Evolutionary conservation across 2,797 vertebrate genomes (phyloP).

Genomic region (Parauchenoglanis ngamensis): DNA sequence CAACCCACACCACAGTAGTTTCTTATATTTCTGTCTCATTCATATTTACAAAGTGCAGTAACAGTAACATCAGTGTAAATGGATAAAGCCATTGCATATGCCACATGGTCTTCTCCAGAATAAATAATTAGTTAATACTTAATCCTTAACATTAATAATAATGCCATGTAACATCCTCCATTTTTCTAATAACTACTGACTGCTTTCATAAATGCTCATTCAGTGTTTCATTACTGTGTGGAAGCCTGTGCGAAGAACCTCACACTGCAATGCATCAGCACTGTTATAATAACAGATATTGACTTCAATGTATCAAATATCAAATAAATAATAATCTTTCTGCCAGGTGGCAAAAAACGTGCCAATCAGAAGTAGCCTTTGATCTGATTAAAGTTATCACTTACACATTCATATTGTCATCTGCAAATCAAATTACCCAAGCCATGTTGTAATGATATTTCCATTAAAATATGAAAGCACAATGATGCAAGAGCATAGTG

Average conservation of each 20-base stretch:
- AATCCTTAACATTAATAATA: neutral
- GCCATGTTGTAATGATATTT: neutral
- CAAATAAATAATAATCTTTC: neutral
- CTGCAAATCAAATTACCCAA: neutral
- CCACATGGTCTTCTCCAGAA: neutral
- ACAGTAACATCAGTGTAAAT: neutral
- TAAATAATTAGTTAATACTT: neutral
- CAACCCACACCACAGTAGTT: neutral
- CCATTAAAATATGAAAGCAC: slow-evolving; percentile 15
- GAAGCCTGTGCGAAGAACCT: neutral
- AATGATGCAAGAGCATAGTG: slow-evolving; percentile 2
- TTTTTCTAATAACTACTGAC: neutral
- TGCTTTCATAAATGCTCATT: neutral
- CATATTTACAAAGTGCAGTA: neutral
- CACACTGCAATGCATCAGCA: slow-evolving; percentile 7
- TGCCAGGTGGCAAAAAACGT: slow-evolving; percentile 1
- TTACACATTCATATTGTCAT: slow-evolving; percentile 3
- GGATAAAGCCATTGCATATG: neutral
- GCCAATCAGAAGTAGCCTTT: slow-evolving; percentile 1
- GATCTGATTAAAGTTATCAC: slow-evolving; percentile 12
- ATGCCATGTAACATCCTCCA: neutral
- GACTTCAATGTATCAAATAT: slow-evolving; percentile 10
- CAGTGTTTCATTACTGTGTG: neutral
- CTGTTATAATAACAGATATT: slow-evolving; percentile 1
- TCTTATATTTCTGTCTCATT: neutral